These are phyloP conservation scores for Muntiacus muntjak DNA, from an alignment of 2,113 vertebrate species.

Conservation along the genomic window DNA sequence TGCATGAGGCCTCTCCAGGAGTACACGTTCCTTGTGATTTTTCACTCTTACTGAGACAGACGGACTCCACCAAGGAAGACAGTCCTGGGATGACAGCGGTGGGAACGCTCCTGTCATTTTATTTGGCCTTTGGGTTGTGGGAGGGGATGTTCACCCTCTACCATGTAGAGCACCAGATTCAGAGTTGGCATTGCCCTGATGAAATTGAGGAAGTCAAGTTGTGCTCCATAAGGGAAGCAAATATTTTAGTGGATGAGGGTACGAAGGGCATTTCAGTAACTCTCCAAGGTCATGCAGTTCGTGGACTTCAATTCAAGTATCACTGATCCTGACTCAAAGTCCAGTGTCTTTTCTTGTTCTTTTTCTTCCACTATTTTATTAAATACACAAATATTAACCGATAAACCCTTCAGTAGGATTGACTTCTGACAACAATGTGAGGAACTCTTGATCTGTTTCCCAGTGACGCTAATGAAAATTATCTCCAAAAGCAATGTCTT, in stretches of 20 bases:
- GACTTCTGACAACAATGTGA: neutral
- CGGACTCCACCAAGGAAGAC: neutral
- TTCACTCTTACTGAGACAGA: slow-evolving; percentile 39
- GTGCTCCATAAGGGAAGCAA: neutral
- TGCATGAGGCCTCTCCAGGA: neutral
- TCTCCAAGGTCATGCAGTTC: neutral
- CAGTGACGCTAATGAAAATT: neutral
- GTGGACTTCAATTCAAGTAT: neutral
- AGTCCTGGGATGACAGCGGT: neutral
- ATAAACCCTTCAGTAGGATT: no score
- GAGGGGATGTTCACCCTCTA: neutral
- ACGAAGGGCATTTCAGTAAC: neutral
- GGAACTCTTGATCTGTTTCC: neutral
- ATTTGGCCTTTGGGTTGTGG: neutral
- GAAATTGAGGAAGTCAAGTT: neutral
- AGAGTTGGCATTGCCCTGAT: neutral
- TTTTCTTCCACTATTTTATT: neutral
- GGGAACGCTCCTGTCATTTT: neutral
- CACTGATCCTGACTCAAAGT: neutral
- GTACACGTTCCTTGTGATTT: neutral
- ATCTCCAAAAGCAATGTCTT: neutral
- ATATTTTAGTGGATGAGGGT: neutral
- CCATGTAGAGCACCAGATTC: fast-evolving
- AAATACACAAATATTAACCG: neutral
- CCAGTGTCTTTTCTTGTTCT: neutral